Base-by-base conservation (phyloP, 92 coral and sea anemone genomes). In the Phenganax stokvisi region DNA sequence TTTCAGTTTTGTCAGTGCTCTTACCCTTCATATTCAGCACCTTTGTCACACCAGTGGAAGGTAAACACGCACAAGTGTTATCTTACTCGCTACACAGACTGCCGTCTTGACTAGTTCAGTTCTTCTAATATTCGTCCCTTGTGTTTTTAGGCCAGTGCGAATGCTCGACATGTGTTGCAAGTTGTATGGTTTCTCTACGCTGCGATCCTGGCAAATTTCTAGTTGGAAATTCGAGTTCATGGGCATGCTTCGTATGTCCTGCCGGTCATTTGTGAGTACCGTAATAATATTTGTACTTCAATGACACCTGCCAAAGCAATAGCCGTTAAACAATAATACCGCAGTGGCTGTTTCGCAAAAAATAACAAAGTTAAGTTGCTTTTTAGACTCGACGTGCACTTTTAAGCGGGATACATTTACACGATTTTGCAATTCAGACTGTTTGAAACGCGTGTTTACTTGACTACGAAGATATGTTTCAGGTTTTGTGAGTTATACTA, bases 171-270 rank as follows among this genome's bases (percentile, higher is more conserved):
- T 94, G 98, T 80, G 92, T 96, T 4, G 71, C 94, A 17, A 89
- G 87, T 3, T 94, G 96, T 77, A 69, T 86, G 60, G 98, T 92
- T 64, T 90, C 90, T 58, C 71, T 94, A 15, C 85, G 86, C 44
- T 94, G 98, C 58, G 83, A 85, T 20, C 90, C 94, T 13, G 98
- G 98, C 80, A 78, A 88, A 57, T 91, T 87, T 86, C 87, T 90
- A 10, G 92, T 89, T 58, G 75, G 81, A 60, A 86, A 86, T 76
- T 67, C 83, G n/a, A 81, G 79, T 37, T 51, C 74, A 15, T 81
- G 88, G 97, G 96, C 91, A 20, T 94, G 98, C 76, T 81, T 94
- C 53, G 87, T 85, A 56, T 94, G 98, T 71, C 92, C 90, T 6
- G 25, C 88, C 28, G 98, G 98, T 59, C 89, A 86, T 82, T 94